phyloP scores from a whole-genome alignment of 2,113 vertebrate species.

The Neogobius melanostomus region DNA sequence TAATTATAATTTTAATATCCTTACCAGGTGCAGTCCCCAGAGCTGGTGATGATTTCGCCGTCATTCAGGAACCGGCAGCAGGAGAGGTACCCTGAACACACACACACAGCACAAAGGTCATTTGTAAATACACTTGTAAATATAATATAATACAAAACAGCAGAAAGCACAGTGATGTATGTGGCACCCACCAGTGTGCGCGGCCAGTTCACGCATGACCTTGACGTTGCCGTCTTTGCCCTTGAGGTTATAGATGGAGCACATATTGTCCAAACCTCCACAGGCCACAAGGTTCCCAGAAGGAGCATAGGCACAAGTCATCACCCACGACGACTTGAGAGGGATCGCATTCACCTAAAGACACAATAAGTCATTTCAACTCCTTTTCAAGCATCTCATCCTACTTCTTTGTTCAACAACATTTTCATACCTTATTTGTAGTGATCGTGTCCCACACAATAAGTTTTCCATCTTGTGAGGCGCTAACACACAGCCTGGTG shows the following conservation, averaged over 20 bases:
- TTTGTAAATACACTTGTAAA: too few relatives aligned
- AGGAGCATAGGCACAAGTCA: slow-evolving; percentile 97
- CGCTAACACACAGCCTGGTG: slow-evolving; percentile 91
- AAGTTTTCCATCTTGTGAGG: slow-evolving; percentile 96
- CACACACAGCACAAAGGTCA: slow-evolving; percentile 27
- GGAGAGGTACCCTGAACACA: slow-evolving; percentile 89
- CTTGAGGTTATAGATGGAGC: slow-evolving; percentile 97
- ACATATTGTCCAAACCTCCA: slow-evolving; percentile 97
- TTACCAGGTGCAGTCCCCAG: slow-evolving; percentile 97
- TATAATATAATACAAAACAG: background rate
- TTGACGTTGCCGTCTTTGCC: slow-evolving; percentile 93
- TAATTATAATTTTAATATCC: slow-evolving; percentile 16
- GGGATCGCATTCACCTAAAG: slow-evolving; percentile 94
- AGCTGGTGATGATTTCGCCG: slow-evolving; percentile 95
- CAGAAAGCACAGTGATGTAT: background rate
- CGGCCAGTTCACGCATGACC: slow-evolving; percentile 94
- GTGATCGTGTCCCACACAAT: slow-evolving; percentile 97
- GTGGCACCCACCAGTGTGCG: slow-evolving; percentile 84
- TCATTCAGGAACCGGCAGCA: slow-evolving; percentile 97
- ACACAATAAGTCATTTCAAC: background rate
- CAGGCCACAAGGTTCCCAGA: slow-evolving; percentile 97
- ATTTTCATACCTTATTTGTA: slow-evolving; percentile 89
- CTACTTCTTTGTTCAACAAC: too few relatives aligned
- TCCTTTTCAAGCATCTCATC: too few relatives aligned
- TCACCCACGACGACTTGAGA: slow-evolving; percentile 97